Conservation (phyloP, 37 sponge, comb jelly and placozoan species). For the Chondrilla cf. caribensis region DNA sequence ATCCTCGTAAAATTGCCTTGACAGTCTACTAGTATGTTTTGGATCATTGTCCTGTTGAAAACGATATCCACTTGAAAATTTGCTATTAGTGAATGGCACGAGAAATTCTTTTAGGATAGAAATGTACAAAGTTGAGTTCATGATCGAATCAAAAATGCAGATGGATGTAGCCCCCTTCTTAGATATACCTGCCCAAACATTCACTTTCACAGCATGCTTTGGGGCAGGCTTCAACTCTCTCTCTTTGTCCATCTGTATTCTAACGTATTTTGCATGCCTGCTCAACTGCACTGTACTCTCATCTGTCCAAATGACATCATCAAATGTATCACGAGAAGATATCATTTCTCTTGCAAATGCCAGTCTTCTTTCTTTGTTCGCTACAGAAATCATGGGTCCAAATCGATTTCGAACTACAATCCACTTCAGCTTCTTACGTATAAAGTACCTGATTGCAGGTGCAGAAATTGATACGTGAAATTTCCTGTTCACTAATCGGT, state of each 20-base stretch:
- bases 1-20: neutral
- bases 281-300: constrained; percentile 1
- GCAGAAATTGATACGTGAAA: neutral
- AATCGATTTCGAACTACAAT: neutral
- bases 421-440: neutral
- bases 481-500: neutral
- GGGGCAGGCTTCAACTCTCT: neutral
- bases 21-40: neutral
- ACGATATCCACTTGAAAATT: neutral
- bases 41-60: constrained; percentile 22
- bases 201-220: constrained; percentile 6
- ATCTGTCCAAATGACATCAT: neutral
- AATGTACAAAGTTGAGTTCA: neutral
- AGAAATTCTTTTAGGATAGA: neutral
- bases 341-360: neutral
- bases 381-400: neutral
- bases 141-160: constrained; percentile 2
- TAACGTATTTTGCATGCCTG: neutral
- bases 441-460: neutral
- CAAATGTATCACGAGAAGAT: neutral
- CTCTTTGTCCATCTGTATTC: neutral
- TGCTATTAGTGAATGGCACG: neutral
- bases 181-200: constrained; percentile 9
- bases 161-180: neutral
- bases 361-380: neutral